These are phyloP conservation scores for Gerris buenoi DNA, from an alignment of 1,140 invertebrate genomes.

Conservation along the genomic window DNA sequence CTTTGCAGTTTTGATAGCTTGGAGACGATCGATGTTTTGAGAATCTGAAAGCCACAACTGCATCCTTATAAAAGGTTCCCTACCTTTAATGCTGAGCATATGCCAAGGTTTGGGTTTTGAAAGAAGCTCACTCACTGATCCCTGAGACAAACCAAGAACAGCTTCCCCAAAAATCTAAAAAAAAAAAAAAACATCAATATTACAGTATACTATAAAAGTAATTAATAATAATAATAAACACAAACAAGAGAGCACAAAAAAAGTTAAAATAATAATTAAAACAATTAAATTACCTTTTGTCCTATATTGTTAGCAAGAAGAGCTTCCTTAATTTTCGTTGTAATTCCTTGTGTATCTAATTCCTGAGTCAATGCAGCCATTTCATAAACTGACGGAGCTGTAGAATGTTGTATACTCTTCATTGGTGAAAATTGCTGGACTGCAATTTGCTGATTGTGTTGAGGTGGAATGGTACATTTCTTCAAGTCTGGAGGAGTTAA, in stretches of 20 bases:
- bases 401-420: conserved; percentile 56
- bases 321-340: conserved; percentile 93
- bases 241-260: background rate
- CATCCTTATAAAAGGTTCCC: conserved; percentile 97
- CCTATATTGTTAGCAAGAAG: conserved; percentile 92
- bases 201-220: background rate
- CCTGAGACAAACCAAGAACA: conserved; percentile 87
- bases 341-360: conserved; percentile 89
- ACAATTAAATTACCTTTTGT: conserved; percentile 54
- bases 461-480: conserved; percentile 13
- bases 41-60: conserved; percentile 91
- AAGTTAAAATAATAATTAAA: background rate
- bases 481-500: conserved; percentile 27
- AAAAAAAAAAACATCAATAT: conserved; percentile 8
- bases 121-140: conserved; percentile 88
- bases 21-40: conserved; percentile 78
- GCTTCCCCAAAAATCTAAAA: conserved; percentile 85
- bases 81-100: conserved; percentile 94
- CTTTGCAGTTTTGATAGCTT: conserved; percentile 72
- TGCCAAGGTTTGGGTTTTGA: conserved; percentile 99
- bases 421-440: conserved; percentile 46
- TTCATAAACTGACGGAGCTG: conserved; percentile 80
- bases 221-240: background rate
- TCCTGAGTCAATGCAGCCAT: conserved; percentile 93
- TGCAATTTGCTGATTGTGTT: conserved; percentile 40